Percentiles rank a stretch among this genome's conserved stretches.
Evolutionary conservation across 2,797 vertebrate species (phyloP).

Genomic region (Alauda arvensis): DNA sequence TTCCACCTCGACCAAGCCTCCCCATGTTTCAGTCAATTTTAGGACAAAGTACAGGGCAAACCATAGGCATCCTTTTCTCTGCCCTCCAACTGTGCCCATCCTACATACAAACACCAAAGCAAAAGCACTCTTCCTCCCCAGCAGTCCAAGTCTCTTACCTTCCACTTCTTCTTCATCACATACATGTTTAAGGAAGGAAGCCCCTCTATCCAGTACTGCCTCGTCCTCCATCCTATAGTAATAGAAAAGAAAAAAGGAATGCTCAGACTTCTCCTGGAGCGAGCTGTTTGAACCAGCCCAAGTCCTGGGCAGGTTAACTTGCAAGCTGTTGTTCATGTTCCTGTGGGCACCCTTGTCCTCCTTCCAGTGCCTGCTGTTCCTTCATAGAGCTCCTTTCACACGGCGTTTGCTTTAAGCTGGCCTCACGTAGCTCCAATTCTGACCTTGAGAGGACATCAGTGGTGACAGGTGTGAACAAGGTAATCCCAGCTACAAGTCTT

Average conservation of each 20-base stretch:
- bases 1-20: neutral
- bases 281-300: slow-evolving; percentile 82
- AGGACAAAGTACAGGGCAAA: neutral
- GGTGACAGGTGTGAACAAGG: slow-evolving; percentile 65
- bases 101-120: neutral
- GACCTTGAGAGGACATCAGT: slow-evolving; percentile 73
- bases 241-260: slow-evolving; percentile 98
- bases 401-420: slow-evolving; percentile 24
- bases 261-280: slow-evolving; percentile 92
- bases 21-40: neutral
- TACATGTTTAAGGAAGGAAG: slow-evolving; percentile 91
- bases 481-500: slow-evolving; percentile 67
- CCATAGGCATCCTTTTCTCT: neutral
- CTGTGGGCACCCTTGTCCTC: slow-evolving; percentile 30
- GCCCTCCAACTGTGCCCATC: accelerated
- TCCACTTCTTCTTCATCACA: slow-evolving; percentile 96
- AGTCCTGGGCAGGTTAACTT: slow-evolving; percentile 82
- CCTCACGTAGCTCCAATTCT: slow-evolving; percentile 50
- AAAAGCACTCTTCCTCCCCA: neutral
- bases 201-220: slow-evolving; percentile 94
- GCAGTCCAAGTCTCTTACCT: slow-evolving; percentile 75
- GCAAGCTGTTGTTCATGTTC: slow-evolving; percentile 77
- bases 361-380: slow-evolving; percentile 32
- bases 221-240: slow-evolving; percentile 99
- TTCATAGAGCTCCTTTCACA: slow-evolving; percentile 56